Evolutionary conservation across 2,888 invertebrate genomes (phyloP), one percentile per base, ranked within the genome.

Genomic region (Leptogaster cylindrica): DNA sequence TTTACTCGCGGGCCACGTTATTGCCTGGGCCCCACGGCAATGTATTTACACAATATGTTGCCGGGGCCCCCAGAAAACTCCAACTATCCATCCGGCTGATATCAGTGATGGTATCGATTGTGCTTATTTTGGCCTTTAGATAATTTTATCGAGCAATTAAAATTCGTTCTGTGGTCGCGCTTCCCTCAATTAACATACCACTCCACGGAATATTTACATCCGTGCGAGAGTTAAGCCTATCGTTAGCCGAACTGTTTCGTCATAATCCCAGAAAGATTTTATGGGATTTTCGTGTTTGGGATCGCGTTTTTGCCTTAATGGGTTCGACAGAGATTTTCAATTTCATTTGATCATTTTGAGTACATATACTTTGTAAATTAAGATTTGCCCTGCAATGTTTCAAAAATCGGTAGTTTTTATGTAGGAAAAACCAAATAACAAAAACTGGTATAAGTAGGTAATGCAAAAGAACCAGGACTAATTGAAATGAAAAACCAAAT

Each of bases 1-100:
- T 55, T 55, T 55, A 39, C 55, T 55, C 10, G 55, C 55, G 36
- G 33, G 55, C 55, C 23, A 23, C 55, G 33, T 55, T 55, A 55
- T 55, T 55, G 55, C n/a, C n/a, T n/a, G n/a, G n/a, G 55, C 25
- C 33, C 14, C 55, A 10, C 12, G 5, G 18, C 31, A 14, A 7
- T 20, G 55, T 36, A 55, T 55, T 55, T 55, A 36, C 20, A 23
- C 39, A 55, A 33, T 36, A 23, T 33, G n/a, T n/a, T n/a, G 55
- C 36, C 31, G 39, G 14, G 55, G 36, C 16, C 36, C 55, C 12
- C 18, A 33, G 18, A 18, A 14, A 14, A 16, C 16, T n/a, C 52
- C n/a, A 52, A 52, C 52, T 52, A 52, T 52, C 52, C 33, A 33
- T 20, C 33, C 48, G 20, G 20, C 20, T 44, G 44, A 23, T 23